Base-by-base conservation (phyloP, 2,113 vertebrate species). In the Xenopus borealis region DNA sequence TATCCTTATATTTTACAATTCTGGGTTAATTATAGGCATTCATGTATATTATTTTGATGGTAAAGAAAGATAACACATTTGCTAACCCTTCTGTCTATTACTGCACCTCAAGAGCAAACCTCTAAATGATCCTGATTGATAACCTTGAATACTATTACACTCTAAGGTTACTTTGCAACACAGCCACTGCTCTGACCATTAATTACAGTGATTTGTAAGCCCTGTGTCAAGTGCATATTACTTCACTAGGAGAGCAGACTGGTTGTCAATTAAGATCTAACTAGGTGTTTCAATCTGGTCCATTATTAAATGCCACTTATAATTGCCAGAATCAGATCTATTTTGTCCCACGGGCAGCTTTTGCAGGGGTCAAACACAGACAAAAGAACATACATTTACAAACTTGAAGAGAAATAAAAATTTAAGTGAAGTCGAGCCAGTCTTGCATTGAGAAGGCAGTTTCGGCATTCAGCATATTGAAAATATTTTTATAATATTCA, bases 271-370 rank as follows among this genome's bases (percentile, higher is more conserved):
- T 75, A 74, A 67, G 19, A 17, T 67, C 64, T 75, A 75, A 75
- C 72, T 76, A 62, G 46, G 58, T 63, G 58, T 69, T 76, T 63
- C 46, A 69, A 76, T 63, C 30, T 30, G 30, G 13, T 45, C 69
- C 58, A 76, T 76, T 63, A 69, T 69, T 69, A 69, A 61, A 76
- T 76, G 73, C 30, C 66, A 63, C 73, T 76, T 59, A 68, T 68
- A 62, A 75, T 75, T 68, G 72, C 17, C 1, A 40, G 65, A 52
- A 69, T 62, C 66, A 64, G 46, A 17, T 18, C 55, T 13, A 52
- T 75, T 69, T 47, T 63, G 47, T 63, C 47, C 47, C 57, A 63
- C 13, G 11, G 58, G 58, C 65, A 62, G 40, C 46, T 67, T 53
- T 23, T 7, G 62, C 8, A 44, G 18, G 3, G 57, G 44, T 52